Evolutionary conservation across 2,888 invertebrate genomes (phyloP), one percentile per base, ranked within the genome.

Genomic region (Nowickia ferox): DNA sequence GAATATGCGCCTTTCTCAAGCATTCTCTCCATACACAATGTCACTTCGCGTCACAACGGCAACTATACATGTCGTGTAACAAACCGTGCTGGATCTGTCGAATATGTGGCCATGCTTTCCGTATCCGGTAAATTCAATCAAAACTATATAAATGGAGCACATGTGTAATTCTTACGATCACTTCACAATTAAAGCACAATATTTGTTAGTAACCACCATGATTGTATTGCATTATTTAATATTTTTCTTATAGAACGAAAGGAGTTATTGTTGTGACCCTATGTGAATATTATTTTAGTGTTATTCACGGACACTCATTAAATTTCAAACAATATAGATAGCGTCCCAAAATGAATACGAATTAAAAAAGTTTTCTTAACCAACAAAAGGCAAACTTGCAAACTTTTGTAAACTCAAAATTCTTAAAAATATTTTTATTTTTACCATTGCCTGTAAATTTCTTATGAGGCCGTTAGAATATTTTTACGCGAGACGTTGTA

Each of bases 1-100:
- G 93, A 93, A 89, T 94, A 93, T 91, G 92, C 94, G 87, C 93
- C 93, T 84, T 94, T 94, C 92, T 94, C 94, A 79, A 93, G 93
- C 88, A 93, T 93, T 86, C 89, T 93, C 57, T 93, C 93, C 15
- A 93, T 93, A 88, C 92, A 93, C 81, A 93, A 93, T 88, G 93
- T 93, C 61, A 93, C 93, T 57, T 93, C 93, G 22, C 89, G 90
- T 65, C 93, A 93, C 88, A 93, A 93, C 88, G 93, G 93, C 84
- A 93, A 93, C 88, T 93, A 93, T 88, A 93, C 92, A 22, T 93
- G 93, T 82, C 90, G 90, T 84, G 91, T 93, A 65, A 89, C 90
- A 46, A 93, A 93, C 89, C 90, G 90, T 79, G 93, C 93, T 82
- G 94, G 94, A 89, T 92, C 92, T 87, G 94, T 94, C 89, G 93